phyloP scores from a whole-genome alignment of 2,888 invertebrate species.

The Nasonia oneida region DNA sequence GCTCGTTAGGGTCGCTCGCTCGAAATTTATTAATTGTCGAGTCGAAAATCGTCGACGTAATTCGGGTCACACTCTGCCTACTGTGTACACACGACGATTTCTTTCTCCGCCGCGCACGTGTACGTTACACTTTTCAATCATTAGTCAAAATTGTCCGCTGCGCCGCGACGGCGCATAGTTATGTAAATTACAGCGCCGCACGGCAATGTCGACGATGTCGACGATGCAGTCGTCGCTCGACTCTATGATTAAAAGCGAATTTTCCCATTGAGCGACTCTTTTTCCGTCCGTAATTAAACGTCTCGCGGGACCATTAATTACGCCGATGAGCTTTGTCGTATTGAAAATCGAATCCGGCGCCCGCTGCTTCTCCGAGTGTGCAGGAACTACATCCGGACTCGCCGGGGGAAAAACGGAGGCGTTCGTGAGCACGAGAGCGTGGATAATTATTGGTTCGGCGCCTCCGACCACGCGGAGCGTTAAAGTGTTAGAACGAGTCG shows the following conservation, averaged over 20 bases:
- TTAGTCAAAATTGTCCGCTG: constrained; percentile 53
- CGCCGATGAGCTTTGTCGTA: constrained; percentile 57
- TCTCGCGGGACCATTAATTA: constrained; percentile 63
- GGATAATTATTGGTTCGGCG: constrained; percentile 60
- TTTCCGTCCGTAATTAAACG: constrained; percentile 37
- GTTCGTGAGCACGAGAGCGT: constrained; percentile 59
- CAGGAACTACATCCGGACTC: constrained; percentile 48
- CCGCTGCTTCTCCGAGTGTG: background rate
- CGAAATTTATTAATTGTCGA: constrained; percentile 74
- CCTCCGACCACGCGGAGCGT: constrained; percentile 22
- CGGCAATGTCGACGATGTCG: background rate
- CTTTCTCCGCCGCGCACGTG: background rate
- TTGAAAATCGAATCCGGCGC: constrained; percentile 51
- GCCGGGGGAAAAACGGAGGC: constrained; percentile 7
- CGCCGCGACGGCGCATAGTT: constrained; percentile 8
- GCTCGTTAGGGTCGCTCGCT: constrained; percentile 60
- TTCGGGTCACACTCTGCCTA: constrained; percentile 27
- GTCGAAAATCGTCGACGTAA: constrained; percentile 25
- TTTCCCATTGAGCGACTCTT: constrained; percentile 17
- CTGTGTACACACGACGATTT: constrained; percentile 8
- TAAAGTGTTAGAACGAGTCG: background rate
- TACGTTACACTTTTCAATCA: constrained; percentile 25
- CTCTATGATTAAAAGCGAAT: constrained; percentile 56
- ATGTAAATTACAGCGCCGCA: constrained; percentile 14
- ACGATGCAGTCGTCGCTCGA: background rate